These are phyloP conservation scores for Stegastes partitus DNA, from an alignment of 2,113 vertebrate genomes.

Conservation along the genomic window DNA sequence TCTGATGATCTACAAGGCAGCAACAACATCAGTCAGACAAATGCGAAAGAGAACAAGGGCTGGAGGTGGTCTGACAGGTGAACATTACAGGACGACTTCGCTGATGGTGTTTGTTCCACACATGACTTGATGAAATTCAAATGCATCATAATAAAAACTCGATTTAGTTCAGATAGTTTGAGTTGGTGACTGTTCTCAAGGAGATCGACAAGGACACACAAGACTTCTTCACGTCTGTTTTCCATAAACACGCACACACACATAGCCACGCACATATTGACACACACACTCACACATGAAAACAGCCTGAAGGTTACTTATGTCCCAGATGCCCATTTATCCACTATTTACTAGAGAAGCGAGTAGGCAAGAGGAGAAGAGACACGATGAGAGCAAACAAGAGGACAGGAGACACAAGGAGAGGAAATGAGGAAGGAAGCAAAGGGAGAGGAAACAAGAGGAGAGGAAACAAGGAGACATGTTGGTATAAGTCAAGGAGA, in stretches of 20 bases:
- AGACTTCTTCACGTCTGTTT: neutral
- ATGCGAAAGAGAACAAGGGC: neutral
- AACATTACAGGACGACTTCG: neutral
- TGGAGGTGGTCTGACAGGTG: neutral
- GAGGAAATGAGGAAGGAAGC: neutral
- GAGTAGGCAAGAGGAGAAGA: neutral
- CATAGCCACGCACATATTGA: too few relatives aligned
- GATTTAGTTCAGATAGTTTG: neutral
- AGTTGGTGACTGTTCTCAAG: conserved; percentile 26
- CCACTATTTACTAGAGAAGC: conserved; percentile 2
- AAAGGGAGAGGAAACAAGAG: neutral
- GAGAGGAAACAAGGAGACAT: neutral
- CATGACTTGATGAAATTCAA: too few relatives aligned
- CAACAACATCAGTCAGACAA: neutral
- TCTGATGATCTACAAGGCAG: conserved; percentile 91
- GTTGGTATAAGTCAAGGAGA: too few relatives aligned
- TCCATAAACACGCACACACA: too few relatives aligned
- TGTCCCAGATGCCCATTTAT: conserved; percentile 54
- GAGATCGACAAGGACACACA: conserved; percentile 8
- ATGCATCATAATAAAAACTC: too few relatives aligned
- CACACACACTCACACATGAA: conserved; percentile 14
- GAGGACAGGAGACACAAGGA: neutral
- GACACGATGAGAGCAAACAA: neutral
- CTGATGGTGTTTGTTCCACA: too few relatives aligned
- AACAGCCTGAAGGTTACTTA: conserved; percentile 14